These are phyloP conservation scores for Crossocerus cetratus DNA, from an alignment of 2,888 invertebrate genomes.

Conservation along the genomic window DNA sequence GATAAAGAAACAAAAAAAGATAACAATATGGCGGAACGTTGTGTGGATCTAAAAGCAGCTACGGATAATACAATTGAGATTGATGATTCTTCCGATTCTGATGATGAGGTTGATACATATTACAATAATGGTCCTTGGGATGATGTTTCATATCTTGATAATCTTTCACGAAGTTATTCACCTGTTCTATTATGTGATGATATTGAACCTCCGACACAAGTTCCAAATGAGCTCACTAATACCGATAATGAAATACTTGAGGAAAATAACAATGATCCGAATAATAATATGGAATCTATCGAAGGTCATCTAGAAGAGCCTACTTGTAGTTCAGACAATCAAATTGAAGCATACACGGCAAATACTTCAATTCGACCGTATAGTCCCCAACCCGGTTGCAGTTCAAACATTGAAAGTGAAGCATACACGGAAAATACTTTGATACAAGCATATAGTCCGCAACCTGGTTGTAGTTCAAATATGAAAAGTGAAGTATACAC, in stretches of 20 bases:
- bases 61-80: background rate
- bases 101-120: constrained; percentile 22
- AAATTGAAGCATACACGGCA: background rate
- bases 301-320: constrained; percentile 14
- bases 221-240: background rate
- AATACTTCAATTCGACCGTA: background rate
- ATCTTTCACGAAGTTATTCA: background rate
- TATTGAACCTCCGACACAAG: background rate
- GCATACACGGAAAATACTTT: background rate
- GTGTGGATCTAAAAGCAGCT: background rate
- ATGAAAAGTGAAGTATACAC: background rate
- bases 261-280: constrained; percentile 68
- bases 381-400: background rate
- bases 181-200: background rate
- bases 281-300: constrained; percentile 61
- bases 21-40: background rate
- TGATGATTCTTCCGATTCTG: constrained; percentile 34
- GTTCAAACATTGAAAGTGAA: background rate
- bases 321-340: background rate
- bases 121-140: background rate
- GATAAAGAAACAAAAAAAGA: background rate
- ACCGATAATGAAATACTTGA: constrained; percentile 54
- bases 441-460: background rate
- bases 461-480: no score
- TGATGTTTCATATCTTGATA: constrained; percentile 9